Evolutionary conservation across 2,888 invertebrate genomes (phyloP).

Genomic region (Drosophila quinaria): DNA sequence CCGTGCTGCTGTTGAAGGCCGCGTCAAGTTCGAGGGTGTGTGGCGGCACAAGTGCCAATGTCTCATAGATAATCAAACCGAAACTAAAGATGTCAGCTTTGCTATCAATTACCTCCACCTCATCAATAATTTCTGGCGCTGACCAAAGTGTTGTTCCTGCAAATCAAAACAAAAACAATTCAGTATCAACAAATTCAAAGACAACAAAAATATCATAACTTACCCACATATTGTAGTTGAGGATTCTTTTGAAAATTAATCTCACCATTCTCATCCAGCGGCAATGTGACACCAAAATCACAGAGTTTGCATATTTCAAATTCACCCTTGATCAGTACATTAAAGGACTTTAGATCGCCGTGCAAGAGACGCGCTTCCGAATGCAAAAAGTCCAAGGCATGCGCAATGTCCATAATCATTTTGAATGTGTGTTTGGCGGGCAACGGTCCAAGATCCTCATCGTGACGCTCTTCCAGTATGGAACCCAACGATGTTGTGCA

Average conservation of each 20-base stretch:
- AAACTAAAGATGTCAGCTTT: constrained; percentile 93
- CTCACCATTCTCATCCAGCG: constrained; percentile 88
- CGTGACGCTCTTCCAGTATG: constrained; percentile 89
- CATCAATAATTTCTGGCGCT: constrained; percentile 91
- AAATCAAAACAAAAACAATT: neutral
- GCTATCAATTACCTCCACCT: constrained; percentile 87
- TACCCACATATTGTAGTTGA: constrained; percentile 88
- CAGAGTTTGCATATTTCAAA: constrained; percentile 92
- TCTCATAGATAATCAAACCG: constrained; percentile 93
- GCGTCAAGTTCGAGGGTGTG: constrained; percentile 86
- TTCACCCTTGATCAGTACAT: constrained; percentile 91
- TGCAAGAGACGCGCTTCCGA: constrained; percentile 90
- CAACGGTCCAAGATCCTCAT: constrained; percentile 88
- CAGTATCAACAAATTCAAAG: neutral
- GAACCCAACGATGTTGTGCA: constrained; percentile 91
- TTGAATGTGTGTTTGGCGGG: constrained; percentile 88
- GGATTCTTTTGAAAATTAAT: constrained; percentile 87
- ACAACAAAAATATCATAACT: constrained; percentile 31
- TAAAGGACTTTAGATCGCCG: constrained; percentile 94
- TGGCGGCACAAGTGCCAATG: constrained; percentile 91
- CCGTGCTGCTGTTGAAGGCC: constrained; percentile 42
- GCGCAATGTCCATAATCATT: constrained; percentile 89
- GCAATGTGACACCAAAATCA: constrained; percentile 93
- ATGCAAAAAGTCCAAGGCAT: constrained; percentile 92
- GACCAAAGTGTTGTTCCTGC: constrained; percentile 89